These are phyloP conservation scores for Hylaeus anthracinus DNA, from an alignment of 1,140 invertebrate genomes.

Conservation along the genomic window DNA sequence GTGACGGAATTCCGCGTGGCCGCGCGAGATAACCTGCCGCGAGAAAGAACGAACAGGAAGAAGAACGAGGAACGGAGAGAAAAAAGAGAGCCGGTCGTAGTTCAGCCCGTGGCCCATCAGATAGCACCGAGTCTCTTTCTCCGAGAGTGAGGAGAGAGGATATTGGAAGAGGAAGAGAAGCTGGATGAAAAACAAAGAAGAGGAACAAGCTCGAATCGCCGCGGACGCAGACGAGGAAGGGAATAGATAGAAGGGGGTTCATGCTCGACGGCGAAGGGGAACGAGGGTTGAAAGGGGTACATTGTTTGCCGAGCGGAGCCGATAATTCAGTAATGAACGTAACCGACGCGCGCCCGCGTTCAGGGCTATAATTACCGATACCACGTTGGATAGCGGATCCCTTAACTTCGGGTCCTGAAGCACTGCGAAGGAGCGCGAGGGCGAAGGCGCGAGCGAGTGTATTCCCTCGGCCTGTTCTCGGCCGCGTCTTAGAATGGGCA, in stretches of 20 bases:
- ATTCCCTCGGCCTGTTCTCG: conserved; percentile 35
- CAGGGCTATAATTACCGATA: conserved; percentile 81
- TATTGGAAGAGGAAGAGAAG: not conserved
- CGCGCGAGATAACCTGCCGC: conserved; percentile 45
- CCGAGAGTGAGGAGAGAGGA: conserved; percentile 41
- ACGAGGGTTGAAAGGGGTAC: conserved; percentile 68
- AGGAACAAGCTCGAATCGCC: conserved; percentile 15
- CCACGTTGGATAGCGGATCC: conserved; percentile 79
- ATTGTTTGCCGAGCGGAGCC: conserved; percentile 79
- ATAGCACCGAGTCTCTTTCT: conserved; percentile 57
- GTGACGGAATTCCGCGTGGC: conserved; percentile 26
- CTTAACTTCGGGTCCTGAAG: conserved; percentile 75
- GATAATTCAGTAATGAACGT: conserved; percentile 81
- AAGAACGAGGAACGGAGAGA: conserved; percentile 28
- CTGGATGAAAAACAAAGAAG: conserved; percentile 22
- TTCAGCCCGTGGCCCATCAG: conserved; percentile 71
- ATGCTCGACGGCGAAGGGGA: conserved; percentile 36
- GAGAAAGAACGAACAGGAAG: conserved; percentile 38
- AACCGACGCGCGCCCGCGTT: conserved; percentile 77
- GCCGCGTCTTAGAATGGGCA: conserved; percentile 78
- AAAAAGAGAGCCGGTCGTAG: conserved; percentile 61
- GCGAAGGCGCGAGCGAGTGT: conserved; percentile 54
- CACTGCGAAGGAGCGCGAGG: conserved; percentile 61
- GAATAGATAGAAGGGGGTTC: conserved; percentile 41
- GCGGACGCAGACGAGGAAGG: not conserved